Evolutionary conservation across 2,888 invertebrate genomes (phyloP), one percentile per base, ranked within the genome.

Genomic region (Patella pellucida): DNA sequence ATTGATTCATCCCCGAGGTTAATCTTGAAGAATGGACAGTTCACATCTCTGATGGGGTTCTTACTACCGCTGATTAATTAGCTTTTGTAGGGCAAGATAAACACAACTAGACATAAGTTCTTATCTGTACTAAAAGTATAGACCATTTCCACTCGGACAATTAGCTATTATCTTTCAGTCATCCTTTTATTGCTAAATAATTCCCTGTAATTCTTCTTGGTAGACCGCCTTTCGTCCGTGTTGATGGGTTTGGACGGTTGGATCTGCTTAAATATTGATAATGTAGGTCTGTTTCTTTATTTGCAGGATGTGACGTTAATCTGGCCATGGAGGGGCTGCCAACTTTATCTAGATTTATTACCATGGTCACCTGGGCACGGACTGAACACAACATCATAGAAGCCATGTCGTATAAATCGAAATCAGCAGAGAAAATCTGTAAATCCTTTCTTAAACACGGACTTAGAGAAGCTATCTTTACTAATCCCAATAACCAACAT

Each of bases 301-400:
- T 83, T 82, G 16, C 83, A 89, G 89, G 89, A 50, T 76, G 86
- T 78, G 87, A 88, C 75, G 79, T 88, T 7, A 88, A 89, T 78
- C 75, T 87, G 50, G 86, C 82, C 5, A 76, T 88, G 27, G 81
- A 84, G 52, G 86, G 87, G 9, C 79, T 89, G 56, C 74, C 79
- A 69, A 82, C 86, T 14, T 82, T 88, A 31, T 78, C 79, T 69
- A 77, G 77, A 23, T 87, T 89, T 76, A 81, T 89, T 23, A 79
- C 83, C n/a, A 82, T 83, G 81, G 83, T 86, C 7, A 80, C 85
- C 2, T 79, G 84, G 69, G 88, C 88, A 9, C 83, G 85, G 16
- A 84, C 84, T 4, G 89, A 89, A 76, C 81, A 84, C 76, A 81
- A 83, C 79, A 86, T 89, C 69, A 79, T 84, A 72, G 77, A 82